Base-by-base conservation (phyloP, 2,888 invertebrate genomes). In the Teinopalpus imperialis region DNA sequence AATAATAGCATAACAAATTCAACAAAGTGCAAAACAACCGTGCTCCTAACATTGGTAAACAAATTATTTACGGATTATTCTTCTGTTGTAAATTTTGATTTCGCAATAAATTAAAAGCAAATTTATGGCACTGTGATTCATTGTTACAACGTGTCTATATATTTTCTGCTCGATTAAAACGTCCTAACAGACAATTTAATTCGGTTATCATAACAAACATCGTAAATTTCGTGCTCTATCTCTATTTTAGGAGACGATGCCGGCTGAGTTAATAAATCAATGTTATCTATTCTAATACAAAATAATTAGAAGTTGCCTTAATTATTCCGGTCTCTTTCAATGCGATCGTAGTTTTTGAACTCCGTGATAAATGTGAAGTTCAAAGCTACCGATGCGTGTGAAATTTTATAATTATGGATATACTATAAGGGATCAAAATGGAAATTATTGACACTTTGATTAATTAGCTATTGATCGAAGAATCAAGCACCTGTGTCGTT, bases 291-390 rank as follows among this genome's bases (percentile, higher is more conserved):
- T 48, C 52, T 59, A 74, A 75, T 78, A 78, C 67, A 77, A 79
- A 81, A 81, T 85, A 83, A 85, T 86, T 83, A 83, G 78, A 79
- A 74, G 66, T 73, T 67, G 32, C 57, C 62, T 80, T 82, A 81
- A 82, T 83, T 82, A 83, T 79, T 76, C 70, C 49, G 59, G 69
- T 71, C 66, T 61, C 64, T 67, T 61, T 65, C 51, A 41, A 49
- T 49, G 54, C 45, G 43, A 36, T 43, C 43, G 32, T 42, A 37
- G 27, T 48, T 43, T 46, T 41, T 46, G 21, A 29, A 41, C 13
- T 23, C 9, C 2, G 8, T 23, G 40, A 46, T 46, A 41, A 29
- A 27, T 16, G 12, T 9, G 18, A 50, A 54, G 49, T 58, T 57
- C 57, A 56, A 57, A 59, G 54, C 45, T 45, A 47, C 51, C 58